Base-by-base conservation (phyloP, 1,140 invertebrate genomes). In the Mylabris phalerata region DNA sequence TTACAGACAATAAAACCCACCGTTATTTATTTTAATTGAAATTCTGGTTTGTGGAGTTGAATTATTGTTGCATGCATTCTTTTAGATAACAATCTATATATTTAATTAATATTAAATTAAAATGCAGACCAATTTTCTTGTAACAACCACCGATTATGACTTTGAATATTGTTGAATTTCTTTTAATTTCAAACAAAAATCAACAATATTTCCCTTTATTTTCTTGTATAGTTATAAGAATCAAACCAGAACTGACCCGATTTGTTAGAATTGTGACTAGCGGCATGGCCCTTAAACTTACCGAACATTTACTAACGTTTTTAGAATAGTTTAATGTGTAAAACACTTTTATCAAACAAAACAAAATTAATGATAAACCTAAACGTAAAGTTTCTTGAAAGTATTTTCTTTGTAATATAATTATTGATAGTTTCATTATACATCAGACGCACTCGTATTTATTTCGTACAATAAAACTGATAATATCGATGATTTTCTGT, bases 181-280 rank as follows among this genome's bases (percentile, higher is more conserved):
- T 42, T 10, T 42, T 42, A n/a, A 11, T 42, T 10, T 42, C 10
- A 42, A 42, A 10, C 47, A 39, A 62, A 57, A 42, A 42, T 42
- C 41, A 10, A 42, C 10, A n/a, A n/a, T 11, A 40, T 40, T 40
- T 10, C 39, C 39, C 3, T 11, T 5, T 32, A 32, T 5, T 32
- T 32, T 32, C 4, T 32, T 32, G 7, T 5, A 5, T 32, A 32
- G 7, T 32, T 5, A 7, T 32, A 5, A 7, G 7, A 32, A 32
- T 9, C 41, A 9, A 42, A 5, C 11, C 10, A 7, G 10, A 40
- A 55, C 26, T 60, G 42, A 54, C 49, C 55, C 50, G 50, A 60
- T 55, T 65, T 64, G 67, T 69, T 70, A 69, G 70, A 69, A 70
- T 69, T 72, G 68, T 70, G 70, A 69, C 59, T 70, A 72, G 70